A percentile compares a stretch with the other conserved stretches of the same genome.
phyloP scores from a whole-genome alignment of 2,888 invertebrate species.

The Liposcelis brunnea region DNA sequence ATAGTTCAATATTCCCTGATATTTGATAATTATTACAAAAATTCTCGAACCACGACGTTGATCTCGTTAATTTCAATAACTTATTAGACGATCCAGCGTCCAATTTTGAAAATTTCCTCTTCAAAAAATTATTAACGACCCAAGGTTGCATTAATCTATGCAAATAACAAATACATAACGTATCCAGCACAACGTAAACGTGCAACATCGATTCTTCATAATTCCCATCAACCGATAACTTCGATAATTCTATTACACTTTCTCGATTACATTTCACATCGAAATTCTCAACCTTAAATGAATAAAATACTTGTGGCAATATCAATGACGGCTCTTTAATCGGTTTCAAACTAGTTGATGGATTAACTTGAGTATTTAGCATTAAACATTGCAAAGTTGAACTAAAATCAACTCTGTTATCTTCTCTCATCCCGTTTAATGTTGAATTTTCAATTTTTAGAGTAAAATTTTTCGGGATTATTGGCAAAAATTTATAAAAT shows the following conservation, averaged over 20 bases:
- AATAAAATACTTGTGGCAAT: slow-evolving; percentile 41
- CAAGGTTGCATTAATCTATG: slow-evolving; percentile 40
- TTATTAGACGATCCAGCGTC: slow-evolving; percentile 2
- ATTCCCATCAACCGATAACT: slow-evolving; percentile 45
- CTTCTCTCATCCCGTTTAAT: slow-evolving; percentile 48
- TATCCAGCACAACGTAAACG: slow-evolving; percentile 48
- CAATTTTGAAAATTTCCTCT: slow-evolving; percentile 20
- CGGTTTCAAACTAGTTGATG: slow-evolving; percentile 7
- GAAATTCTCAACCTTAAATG: slow-evolving; percentile 43
- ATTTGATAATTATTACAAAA: slow-evolving; percentile 4
- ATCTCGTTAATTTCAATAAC: background rate
- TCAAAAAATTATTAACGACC: slow-evolving; percentile 36
- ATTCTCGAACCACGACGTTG: slow-evolving; percentile 1
- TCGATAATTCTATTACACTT: slow-evolving; percentile 36
- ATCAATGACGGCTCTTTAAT: slow-evolving; percentile 8
- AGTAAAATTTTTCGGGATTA: slow-evolving; percentile 35
- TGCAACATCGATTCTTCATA: slow-evolving; percentile 44
- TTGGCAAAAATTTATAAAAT: slow-evolving; percentile 4
- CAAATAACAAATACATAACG: slow-evolving; percentile 48
- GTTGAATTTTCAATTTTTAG: slow-evolving; percentile 55
- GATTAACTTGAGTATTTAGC: slow-evolving; percentile 6
- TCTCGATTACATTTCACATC: slow-evolving; percentile 41
- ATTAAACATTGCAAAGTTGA: slow-evolving; percentile 46
- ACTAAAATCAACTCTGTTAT: slow-evolving; percentile 49
- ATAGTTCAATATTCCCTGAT: slow-evolving; percentile 44